Evolutionary conservation across 2,888 invertebrate genomes (phyloP).

Genomic region (Agonopterix heracliana): DNA sequence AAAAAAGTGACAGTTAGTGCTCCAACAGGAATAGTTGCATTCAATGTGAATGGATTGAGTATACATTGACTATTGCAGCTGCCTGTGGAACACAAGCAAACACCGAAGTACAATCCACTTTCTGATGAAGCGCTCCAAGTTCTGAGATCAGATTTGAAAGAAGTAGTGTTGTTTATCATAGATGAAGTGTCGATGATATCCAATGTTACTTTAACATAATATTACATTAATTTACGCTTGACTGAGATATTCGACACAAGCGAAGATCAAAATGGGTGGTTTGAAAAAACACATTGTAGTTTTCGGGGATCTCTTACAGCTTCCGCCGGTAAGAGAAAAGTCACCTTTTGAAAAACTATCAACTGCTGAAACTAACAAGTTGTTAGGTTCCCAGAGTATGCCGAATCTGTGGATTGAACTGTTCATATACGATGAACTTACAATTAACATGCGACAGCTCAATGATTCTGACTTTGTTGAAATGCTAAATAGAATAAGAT

Average conservation of each 20-base stretch:
- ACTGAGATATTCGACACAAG: slow-evolving; percentile 28
- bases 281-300: slow-evolving; percentile 26
- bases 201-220: slow-evolving; percentile 18
- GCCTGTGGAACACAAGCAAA: slow-evolving; percentile 27
- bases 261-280: slow-evolving; percentile 27
- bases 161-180: slow-evolving; percentile 25
- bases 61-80: slow-evolving; percentile 29
- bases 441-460: slow-evolving; percentile 15
- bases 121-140: slow-evolving; percentile 21
- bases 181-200: slow-evolving; percentile 23
- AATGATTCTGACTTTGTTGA: slow-evolving; percentile 23
- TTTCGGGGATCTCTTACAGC: slow-evolving; percentile 33
- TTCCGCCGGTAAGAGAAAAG: no score
- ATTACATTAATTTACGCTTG: slow-evolving; percentile 14
- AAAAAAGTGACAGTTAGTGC: slow-evolving; percentile 23
- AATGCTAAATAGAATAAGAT: slow-evolving; percentile 27
- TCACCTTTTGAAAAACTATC: no score
- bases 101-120: slow-evolving; percentile 25
- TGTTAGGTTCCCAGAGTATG: slow-evolving; percentile 17
- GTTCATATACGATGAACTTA: slow-evolving; percentile 19
- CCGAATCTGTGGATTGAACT: slow-evolving; percentile 24
- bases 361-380: slow-evolving; percentile 29
- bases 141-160: slow-evolving; percentile 22
- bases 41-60: slow-evolving; percentile 34
- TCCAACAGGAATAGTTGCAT: slow-evolving; percentile 33